phyloP scores from a whole-genome alignment of 1,140 invertebrate genomes.

The Drosophila willistoni region DNA sequence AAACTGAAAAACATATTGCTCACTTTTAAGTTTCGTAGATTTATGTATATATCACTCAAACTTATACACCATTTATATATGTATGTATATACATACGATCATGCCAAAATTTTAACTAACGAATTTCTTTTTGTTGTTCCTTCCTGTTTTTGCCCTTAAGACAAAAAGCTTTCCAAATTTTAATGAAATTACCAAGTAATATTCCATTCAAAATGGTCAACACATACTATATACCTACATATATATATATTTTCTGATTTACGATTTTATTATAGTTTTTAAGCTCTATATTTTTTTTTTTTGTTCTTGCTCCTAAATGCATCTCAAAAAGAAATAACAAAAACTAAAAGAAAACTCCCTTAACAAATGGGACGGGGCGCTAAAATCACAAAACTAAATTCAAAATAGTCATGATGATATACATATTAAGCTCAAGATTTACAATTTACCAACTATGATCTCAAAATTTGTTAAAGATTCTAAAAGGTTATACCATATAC shows the following conservation, averaged over 20 bases:
- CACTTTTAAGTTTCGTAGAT: conserved; percentile 22
- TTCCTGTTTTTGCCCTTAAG: neutral
- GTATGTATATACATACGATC: neutral
- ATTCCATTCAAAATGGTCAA: neutral
- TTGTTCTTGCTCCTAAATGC: neutral
- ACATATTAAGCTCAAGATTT: neutral
- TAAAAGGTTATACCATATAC: neutral
- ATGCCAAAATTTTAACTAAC: conserved; percentile 1
- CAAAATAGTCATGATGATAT: neutral
- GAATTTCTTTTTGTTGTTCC: neutral
- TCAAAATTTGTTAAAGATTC: conserved; percentile 12
- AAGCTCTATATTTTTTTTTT: neutral
- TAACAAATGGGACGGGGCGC: neutral
- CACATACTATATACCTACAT: neutral
- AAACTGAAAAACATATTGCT: neutral
- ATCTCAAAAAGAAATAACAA: neutral
- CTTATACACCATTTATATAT: neutral
- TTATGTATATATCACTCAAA: neutral
- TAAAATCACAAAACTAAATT: neutral
- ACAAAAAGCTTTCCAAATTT: neutral
- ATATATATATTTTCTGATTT: neutral
- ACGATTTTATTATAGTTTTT: conserved; percentile 9
- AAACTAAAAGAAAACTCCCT: neutral
- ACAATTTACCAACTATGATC: neutral
- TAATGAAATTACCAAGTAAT: neutral